phyloP scores from a whole-genome alignment of 2,797 vertebrate species.

The Mormyrops attenuatus region DNA sequence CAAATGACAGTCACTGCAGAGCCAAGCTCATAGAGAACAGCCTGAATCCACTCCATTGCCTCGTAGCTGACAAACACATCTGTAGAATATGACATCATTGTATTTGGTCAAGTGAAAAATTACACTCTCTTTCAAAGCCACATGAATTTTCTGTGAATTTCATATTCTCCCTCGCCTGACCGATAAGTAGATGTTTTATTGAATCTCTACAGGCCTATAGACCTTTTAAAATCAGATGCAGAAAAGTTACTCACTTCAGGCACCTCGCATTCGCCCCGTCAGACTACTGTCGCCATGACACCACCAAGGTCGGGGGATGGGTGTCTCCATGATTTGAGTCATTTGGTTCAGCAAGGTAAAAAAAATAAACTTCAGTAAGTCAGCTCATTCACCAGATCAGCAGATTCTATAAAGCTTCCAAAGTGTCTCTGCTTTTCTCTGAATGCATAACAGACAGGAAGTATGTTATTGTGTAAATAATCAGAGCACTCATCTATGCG shows the following conservation, averaged over 20 bases:
- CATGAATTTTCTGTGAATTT: slow-evolving; percentile 1
- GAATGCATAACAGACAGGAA: neutral
- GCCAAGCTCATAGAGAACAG: neutral
- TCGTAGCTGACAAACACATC: neutral
- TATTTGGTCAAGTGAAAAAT: slow-evolving; percentile 1
- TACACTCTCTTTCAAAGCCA: neutral
- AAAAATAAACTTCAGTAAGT: neutral
- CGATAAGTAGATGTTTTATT: neutral
- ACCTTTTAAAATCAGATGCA: slow-evolving; percentile 3
- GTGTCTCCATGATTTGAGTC: neutral
- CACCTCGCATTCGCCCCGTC: neutral
- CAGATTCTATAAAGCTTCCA: neutral
- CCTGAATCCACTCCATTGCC: neutral
- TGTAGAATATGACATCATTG: neutral
- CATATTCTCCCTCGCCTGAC: neutral
- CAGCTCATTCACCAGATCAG: neutral
- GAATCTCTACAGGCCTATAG: neutral
- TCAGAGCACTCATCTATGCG: neutral
- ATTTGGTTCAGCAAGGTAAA: neutral
- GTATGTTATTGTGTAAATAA: neutral
- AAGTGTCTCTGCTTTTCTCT: neutral
- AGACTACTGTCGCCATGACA: neutral
- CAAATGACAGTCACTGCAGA: neutral
- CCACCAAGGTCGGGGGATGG: neutral
- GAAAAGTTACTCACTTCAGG: neutral